Conservation (phyloP, 2,113 vertebrate genomes). For the Tinamus guttatus region DNA sequence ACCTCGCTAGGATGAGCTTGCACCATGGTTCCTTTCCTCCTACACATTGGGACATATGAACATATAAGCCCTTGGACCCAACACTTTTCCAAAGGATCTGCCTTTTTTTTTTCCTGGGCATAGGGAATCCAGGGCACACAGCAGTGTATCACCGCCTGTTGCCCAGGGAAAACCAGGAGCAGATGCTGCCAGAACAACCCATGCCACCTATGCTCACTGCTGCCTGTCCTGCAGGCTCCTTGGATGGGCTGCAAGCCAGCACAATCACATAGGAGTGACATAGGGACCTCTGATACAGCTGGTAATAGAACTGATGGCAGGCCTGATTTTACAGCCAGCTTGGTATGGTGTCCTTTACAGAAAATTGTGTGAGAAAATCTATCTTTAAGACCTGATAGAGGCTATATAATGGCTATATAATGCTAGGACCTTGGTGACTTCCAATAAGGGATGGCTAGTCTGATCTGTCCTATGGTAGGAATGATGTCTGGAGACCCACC, state of each 20-base stretch:
- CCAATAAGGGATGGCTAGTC: background rate
- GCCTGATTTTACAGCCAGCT: background rate
- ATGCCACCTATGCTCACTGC: background rate
- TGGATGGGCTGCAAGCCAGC: background rate
- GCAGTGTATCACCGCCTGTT: background rate
- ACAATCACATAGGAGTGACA: background rate
- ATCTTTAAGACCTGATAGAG: background rate
- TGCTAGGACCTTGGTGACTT: background rate
- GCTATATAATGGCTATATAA: accelerated
- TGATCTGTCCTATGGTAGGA: background rate
- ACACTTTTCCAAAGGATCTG: background rate
- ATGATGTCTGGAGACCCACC: background rate
- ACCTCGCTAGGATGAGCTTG: background rate
- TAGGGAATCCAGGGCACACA: background rate
- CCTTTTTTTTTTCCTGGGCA: background rate
- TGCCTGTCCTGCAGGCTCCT: background rate
- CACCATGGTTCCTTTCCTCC: background rate
- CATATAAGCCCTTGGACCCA: background rate
- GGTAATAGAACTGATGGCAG: accelerated
- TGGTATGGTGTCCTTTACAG: background rate
- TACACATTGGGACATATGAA: background rate
- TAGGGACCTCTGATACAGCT: background rate
- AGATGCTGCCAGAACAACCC: background rate
- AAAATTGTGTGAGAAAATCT: background rate
- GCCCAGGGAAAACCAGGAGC: background rate